These are phyloP conservation scores for Coleophora flavipennella DNA, from an alignment of 2,888 invertebrate genomes.

Conservation along the genomic window DNA sequence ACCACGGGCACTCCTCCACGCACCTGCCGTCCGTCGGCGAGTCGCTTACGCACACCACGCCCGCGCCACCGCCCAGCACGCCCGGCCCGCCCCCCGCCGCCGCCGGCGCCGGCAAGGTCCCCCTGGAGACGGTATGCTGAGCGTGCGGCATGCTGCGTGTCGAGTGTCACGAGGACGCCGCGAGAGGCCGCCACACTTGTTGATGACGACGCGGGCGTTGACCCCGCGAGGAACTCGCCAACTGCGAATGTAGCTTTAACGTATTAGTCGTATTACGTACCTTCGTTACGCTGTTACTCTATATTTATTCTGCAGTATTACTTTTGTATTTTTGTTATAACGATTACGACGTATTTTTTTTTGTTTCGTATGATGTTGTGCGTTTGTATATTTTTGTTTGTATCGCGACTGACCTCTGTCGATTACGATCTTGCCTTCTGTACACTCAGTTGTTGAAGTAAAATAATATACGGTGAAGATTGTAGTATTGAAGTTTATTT, in stretches of 20 bases:
- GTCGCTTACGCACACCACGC: conserved; percentile 79
- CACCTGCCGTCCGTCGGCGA: conserved; percentile 87
- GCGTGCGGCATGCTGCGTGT: conserved; percentile 9
- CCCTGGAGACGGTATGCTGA: conserved; percentile 77
- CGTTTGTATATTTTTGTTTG: not conserved
- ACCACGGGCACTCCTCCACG: conserved; percentile 79
- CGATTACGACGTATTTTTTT: conserved; percentile 25
- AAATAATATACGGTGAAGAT: not conserved
- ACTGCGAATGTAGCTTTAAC: conserved; percentile 18
- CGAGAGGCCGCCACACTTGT: no score
- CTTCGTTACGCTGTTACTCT: conserved; percentile 25
- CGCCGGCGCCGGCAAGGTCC: conserved; percentile 60
- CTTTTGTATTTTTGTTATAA: conserved; percentile 46
- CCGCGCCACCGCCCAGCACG: conserved; percentile 78
- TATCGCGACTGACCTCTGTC: not conserved
- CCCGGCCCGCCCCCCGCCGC: conserved; percentile 67
- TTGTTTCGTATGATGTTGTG: conserved; percentile 7
- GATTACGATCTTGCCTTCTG: not conserved
- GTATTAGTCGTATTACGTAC: conserved; percentile 9
- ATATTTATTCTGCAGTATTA: conserved; percentile 63
- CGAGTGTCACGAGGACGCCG: not conserved
- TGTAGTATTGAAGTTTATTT: no score
- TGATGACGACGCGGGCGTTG: no score
- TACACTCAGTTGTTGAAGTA: not conserved
- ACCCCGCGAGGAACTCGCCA: no score